phyloP scores from a whole-genome alignment of 2,797 vertebrate species.

The Neosilurus mollespiculum region DNA sequence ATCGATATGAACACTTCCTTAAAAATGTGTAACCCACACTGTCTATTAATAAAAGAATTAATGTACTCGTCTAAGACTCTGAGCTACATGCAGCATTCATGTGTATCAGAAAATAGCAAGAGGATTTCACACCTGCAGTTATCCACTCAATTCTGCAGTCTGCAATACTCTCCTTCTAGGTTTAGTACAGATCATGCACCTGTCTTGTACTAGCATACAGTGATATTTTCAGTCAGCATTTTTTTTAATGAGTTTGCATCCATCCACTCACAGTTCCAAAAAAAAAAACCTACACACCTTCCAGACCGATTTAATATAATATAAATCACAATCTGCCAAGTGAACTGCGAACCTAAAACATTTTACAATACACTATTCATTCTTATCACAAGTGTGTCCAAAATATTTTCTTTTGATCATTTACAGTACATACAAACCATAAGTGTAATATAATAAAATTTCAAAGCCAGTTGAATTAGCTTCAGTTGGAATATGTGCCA shows the following conservation, averaged over 20 bases:
- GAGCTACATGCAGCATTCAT: background rate
- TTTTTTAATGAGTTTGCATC: slow-evolving; percentile 6
- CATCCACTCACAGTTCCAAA: slow-evolving; percentile 1
- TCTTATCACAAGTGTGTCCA: background rate
- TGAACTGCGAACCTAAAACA: background rate
- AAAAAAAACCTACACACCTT: background rate
- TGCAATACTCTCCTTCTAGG: background rate
- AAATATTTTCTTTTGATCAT: background rate
- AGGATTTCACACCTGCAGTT: background rate
- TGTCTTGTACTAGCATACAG: background rate
- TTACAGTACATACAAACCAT: background rate
- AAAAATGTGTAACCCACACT: background rate
- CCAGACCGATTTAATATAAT: slow-evolving; percentile 2
- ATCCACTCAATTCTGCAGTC: background rate
- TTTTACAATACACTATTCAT: background rate
- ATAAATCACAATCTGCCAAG: background rate
- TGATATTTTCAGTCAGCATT: background rate
- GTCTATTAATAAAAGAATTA: background rate
- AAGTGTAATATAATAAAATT: background rate
- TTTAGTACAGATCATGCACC: background rate
- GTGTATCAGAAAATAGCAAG: background rate
- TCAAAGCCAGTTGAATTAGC: background rate
- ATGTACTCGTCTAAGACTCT: background rate
- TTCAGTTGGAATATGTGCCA: background rate
- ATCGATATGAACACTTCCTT: background rate